Evolutionary conservation across 2,888 invertebrate genomes (phyloP).

Genomic region (Corbicula japonica): DNA sequence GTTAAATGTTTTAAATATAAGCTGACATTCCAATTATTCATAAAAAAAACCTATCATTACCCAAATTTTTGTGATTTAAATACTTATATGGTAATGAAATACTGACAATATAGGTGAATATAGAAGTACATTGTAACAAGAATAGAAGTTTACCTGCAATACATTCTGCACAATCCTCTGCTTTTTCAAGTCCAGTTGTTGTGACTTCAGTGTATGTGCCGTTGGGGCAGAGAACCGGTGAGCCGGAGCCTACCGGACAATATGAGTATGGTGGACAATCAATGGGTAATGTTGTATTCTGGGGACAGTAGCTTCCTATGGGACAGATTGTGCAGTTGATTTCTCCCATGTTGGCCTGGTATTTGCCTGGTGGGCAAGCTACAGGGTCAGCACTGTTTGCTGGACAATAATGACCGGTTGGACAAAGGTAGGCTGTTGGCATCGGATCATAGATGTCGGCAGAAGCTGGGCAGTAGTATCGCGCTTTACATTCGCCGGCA

Average conservation of each 20-base stretch:
- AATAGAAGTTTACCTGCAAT: too few species aligned
- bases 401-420: constrained; percentile 80
- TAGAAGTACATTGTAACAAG: too few species aligned
- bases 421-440: constrained; percentile 75
- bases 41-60: too few species aligned
- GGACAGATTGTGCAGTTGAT: constrained; percentile 76
- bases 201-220: constrained; percentile 80
- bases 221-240: constrained; percentile 80
- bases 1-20: too few species aligned
- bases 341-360: constrained; percentile 76
- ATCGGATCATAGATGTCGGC: constrained; percentile 69
- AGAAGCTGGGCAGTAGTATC: constrained; percentile 81
- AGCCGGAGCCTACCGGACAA: constrained; percentile 79
- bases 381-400: constrained; percentile 72
- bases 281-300: constrained; percentile 78
- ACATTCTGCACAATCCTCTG: constrained; percentile 78
- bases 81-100: too few species aligned
- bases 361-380: constrained; percentile 80
- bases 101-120: too few species aligned
- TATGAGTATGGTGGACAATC: constrained; percentile 82
- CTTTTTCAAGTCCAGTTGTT: constrained; percentile 70
- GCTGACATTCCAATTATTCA: too few species aligned
- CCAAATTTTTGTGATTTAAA: too few species aligned
- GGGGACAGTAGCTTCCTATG: constrained; percentile 75
- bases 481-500: constrained; percentile 73